Base-by-base conservation (phyloP, 2,888 invertebrate species). In the Stegana nigrithorax region DNA sequence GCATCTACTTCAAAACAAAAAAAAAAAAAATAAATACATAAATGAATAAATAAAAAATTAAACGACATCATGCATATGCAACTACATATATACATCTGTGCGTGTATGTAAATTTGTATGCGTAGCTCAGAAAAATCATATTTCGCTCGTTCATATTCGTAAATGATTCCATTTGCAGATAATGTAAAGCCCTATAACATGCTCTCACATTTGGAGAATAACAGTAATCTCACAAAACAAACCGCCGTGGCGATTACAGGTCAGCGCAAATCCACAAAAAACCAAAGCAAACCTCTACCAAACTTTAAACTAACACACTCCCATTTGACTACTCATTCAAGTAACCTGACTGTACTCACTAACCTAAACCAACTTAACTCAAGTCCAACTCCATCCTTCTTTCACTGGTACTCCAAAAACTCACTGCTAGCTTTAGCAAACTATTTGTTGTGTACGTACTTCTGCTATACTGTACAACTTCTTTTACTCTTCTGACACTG, bases 201-300 rank as follows among this genome's bases (percentile, higher is more conserved):
- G 83, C 81, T 83, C 72, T 83, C 83, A 72, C 84, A 83, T 82
- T 83, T 83, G 83, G 83, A 83, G 82, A 83, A 82, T 75, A 83
- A 83, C 78, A 82, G 84, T 79, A 83, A 82, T 81, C 81, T 83
- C 68, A 73, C 83, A 77, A 81, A 81, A 74, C 81, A 84, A 81
- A 83, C 83, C 75, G 83, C 83, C 71, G 83, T 83, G 74, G 81
- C 82, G 75, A 83, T 83, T 79, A 80, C 83, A 83, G 83, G 83
- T 83, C 79, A 83, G 83, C 73, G 68, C 71, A 53, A 50, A 63
- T 63, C 68, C 60, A 72, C 62, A 55, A 50, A 58, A 45, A 10
- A 23, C 25, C 27, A 39, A 55, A 55, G 17, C 12, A 39, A 39
- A 39, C 0, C 29, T 26, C 29, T 27, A 26, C 23, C 23, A 14